Evolutionary conservation across 2,888 invertebrate genomes (phyloP).

Genomic region (Steinernema scapterisci): DNA sequence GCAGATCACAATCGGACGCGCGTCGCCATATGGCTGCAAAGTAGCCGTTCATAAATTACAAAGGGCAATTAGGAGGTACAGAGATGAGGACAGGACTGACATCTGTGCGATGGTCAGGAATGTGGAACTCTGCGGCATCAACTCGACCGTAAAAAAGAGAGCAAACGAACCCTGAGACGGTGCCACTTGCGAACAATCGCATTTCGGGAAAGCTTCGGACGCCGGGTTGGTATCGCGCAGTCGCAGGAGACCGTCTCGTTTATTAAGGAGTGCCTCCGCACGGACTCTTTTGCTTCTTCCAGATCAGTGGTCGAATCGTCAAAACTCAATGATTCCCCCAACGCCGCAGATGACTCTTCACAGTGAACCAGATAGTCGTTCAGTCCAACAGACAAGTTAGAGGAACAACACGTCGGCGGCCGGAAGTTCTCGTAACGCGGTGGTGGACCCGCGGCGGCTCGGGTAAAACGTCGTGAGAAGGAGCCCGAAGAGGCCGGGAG

Average conservation of each 20-base stretch:
- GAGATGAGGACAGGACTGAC: background rate
- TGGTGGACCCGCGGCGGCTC: background rate
- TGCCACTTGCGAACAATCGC: slow-evolving; percentile 4
- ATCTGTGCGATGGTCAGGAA: background rate
- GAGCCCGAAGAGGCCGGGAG: slow-evolving; percentile 1
- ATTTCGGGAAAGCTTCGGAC: slow-evolving; percentile 8
- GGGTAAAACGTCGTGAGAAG: background rate
- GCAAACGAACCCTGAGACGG: slow-evolving; percentile 8
- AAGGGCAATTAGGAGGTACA: background rate
- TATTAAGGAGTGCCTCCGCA: background rate
- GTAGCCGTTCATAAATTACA: background rate
- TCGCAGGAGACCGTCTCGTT: background rate
- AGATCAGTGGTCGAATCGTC: background rate
- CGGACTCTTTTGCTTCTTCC: background rate
- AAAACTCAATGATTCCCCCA: background rate
- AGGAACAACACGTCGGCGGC: background rate
- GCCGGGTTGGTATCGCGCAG: slow-evolving; percentile 11
- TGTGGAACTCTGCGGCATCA: background rate
- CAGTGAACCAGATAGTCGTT: slow-evolving; percentile 9
- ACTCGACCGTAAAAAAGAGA: background rate
- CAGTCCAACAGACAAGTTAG: background rate
- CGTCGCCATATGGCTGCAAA: slow-evolving; percentile 2
- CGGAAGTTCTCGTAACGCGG: slow-evolving; percentile 28
- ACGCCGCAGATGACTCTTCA: background rate
- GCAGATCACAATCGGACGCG: background rate